Percentiles rank a stretch among this genome's conserved stretches.
Evolutionary conservation across 2,888 invertebrate genomes (phyloP).

Genomic region (Proisotoma minuta): DNA sequence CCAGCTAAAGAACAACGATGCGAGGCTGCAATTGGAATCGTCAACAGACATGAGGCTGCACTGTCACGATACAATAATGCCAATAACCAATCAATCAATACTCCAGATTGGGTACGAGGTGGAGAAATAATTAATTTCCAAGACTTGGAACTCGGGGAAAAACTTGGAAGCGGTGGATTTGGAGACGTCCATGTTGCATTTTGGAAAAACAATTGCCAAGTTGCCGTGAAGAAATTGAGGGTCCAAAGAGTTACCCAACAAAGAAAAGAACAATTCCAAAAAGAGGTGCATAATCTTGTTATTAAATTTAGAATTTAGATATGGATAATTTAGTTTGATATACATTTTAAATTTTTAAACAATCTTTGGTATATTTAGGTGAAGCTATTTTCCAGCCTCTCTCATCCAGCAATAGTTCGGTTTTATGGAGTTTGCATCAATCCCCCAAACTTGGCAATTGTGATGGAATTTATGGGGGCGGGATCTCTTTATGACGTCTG

Average conservation of each 20-base stretch:
- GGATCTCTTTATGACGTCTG: constrained; percentile 12
- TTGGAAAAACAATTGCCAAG: constrained; percentile 9
- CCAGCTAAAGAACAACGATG: neutral
- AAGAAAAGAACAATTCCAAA: constrained; percentile 11
- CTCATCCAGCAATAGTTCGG: constrained; percentile 8
- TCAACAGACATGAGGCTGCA: constrained; percentile 18
- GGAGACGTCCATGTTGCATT: constrained; percentile 17
- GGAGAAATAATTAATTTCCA: constrained; percentile 12
- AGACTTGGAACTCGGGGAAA: constrained; percentile 17
- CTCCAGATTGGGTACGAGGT: constrained; percentile 9
- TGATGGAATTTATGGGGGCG: constrained; percentile 17
- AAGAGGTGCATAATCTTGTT: neutral
- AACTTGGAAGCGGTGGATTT: constrained; percentile 17
- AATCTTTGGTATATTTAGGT: neutral
- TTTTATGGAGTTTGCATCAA: constrained; percentile 11
- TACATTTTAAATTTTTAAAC: neutral
- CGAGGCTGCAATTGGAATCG: constrained; percentile 13
- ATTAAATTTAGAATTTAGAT: neutral
- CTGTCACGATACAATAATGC: neutral
- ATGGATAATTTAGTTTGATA: neutral
- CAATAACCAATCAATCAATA: neutral
- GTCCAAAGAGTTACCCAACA: constrained; percentile 17
- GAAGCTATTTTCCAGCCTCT: constrained; percentile 2
- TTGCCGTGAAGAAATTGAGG: constrained; percentile 16
- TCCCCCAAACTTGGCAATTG: constrained; percentile 13